Base-by-base conservation (phyloP, 2,113 vertebrate genomes). In the Sinosuthora webbiana region DNA sequence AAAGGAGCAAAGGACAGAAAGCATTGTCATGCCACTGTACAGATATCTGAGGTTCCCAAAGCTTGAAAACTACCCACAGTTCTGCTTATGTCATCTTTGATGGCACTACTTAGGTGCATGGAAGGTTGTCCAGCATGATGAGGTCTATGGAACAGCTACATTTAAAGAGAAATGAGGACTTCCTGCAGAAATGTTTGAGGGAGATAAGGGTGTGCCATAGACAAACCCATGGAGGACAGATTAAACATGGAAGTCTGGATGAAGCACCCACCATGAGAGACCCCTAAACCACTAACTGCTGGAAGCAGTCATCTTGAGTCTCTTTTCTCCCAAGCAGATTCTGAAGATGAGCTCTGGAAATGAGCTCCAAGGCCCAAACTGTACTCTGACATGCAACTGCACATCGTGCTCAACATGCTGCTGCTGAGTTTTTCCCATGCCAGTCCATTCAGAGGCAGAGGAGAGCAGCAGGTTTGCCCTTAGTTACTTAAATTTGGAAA, bases 111-210 rank as follows among this genome's bases (percentile, higher is more conserved):
- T 62, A 88, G 53, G 28, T 39, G 44, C 27, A 45, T 18, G 47
- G 28, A 73, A 80, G 4, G 28, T 8, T 73, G 41, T 30, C 25
- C n/a, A 73, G n/a, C 18, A 35, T 39, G 28, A 60, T 57, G 75
- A 69, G 3, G 9, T 13, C 25, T 44, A 7, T 75, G 39, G 31
- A 52, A 56, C 0, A 0, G 8, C 18, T 24, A 13, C 20, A 6
- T 27, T 42, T 35, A 6, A 74, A 35, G 1, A 81, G 13, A 56
- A 80, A 60, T 18, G 37, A 82, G 27, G 64, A 55, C 7, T 77
- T 30, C 16, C n/a, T 63, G 47, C 50, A 78, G 80, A 77, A 83
- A 63, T 5, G 3, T 52, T 17, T 47, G 44, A 59, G 27, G n/a
- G 59, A 69, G 8, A 25, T 55, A 47, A 27, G 13, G 10, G 5